phyloP scores from a whole-genome alignment of 2,797 vertebrate species.

The Pipistrellus nathusii region DNA sequence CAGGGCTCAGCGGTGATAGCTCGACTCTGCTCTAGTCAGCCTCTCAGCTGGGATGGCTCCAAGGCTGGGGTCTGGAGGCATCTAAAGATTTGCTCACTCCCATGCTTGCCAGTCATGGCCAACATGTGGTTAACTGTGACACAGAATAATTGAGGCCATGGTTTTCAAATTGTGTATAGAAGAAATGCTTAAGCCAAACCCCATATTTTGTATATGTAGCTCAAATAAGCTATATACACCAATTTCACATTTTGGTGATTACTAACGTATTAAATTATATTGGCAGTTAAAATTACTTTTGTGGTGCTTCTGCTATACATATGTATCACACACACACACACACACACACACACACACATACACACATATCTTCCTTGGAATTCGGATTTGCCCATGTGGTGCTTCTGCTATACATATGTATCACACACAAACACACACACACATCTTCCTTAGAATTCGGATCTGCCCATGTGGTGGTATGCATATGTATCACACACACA shows the following conservation, averaged over 20 bases:
- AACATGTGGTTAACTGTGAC: not conserved
- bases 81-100: not conserved
- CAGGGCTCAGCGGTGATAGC: not conserved
- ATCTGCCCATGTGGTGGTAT: not conserved
- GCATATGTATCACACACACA: too few relatives aligned
- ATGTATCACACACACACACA: not conserved
- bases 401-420: not conserved
- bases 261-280: constrained; percentile 1
- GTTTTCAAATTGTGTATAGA: not conserved
- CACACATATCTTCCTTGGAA: not conserved
- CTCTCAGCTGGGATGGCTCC: not conserved
- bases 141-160: not conserved
- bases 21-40: not conserved
- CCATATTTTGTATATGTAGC: not conserved
- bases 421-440: not conserved
- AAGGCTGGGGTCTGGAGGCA: not conserved
- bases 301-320: not conserved
- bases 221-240: not conserved
- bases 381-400: not conserved
- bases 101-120: not conserved
- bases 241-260: not conserved
- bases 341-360: too few relatives aligned
- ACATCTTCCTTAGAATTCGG: not conserved
- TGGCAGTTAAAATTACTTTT: constrained; percentile 35
- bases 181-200: not conserved